Percentiles rank a stretch among this genome's conserved stretches.
Evolutionary conservation across 2,888 invertebrate genomes (phyloP).

Genomic region (Cheilosia scutellata): DNA sequence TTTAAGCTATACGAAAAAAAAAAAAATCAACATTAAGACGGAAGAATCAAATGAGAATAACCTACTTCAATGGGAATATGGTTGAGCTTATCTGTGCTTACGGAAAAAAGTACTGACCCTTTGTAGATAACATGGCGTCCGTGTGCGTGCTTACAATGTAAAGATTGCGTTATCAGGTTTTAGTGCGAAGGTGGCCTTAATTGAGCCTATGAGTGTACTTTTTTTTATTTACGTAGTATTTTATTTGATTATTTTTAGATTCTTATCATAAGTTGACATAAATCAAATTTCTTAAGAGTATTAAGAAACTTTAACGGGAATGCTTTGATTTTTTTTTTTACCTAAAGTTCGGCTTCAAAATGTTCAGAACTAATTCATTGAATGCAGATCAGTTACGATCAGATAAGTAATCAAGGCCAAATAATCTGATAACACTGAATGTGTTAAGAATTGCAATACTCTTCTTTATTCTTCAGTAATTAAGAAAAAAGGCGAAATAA

Average conservation of each 20-base stretch:
- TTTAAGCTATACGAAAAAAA: not conserved
- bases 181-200: slow-evolving; percentile 41
- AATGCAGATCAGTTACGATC: no score
- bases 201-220: slow-evolving; percentile 24
- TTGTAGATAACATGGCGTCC: slow-evolving; percentile 15
- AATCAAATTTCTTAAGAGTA: slow-evolving; percentile 4
- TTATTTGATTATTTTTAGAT: slow-evolving; percentile 3
- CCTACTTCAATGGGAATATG: slow-evolving; percentile 59
- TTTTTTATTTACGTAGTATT: not conserved
- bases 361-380: no score
- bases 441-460: no score
- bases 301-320: not conserved
- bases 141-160: slow-evolving; percentile 15
- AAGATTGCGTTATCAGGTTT: slow-evolving; percentile 41
- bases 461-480: no score
- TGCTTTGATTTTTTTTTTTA: not conserved
- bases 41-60: slow-evolving; percentile 37
- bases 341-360: no score
- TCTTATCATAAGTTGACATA: slow-evolving; percentile 15
- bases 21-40: slow-evolving; percentile 25
- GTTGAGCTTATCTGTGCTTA: slow-evolving; percentile 52
- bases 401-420: no score
- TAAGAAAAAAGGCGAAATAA: no score
- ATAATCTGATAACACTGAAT: no score
- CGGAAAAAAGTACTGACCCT: slow-evolving; percentile 43